Evolutionary conservation across 2,888 invertebrate genomes (phyloP), one percentile per base, ranked within the genome.

Genomic region (Microdon myrmicae): DNA sequence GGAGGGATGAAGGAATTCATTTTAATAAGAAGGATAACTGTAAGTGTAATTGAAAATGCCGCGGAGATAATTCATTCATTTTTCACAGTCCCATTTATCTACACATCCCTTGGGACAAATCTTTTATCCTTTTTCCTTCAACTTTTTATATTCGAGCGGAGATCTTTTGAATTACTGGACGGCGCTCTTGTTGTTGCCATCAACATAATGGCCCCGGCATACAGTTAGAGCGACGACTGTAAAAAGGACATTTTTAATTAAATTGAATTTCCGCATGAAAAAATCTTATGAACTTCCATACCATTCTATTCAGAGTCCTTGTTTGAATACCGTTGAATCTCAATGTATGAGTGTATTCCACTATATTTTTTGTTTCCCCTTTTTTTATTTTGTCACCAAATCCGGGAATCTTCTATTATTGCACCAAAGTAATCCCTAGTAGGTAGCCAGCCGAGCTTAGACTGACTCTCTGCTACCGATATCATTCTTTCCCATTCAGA

Each of bases 211-310:
- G 29, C 37, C 31, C 28, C 20, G 48, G 38, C 26, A 55, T 25
- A 17, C 41, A 25, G 7, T 28, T 38, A 23, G 8, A 8, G 19
- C 1, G 19, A 8, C 41, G 39, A 49, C 61, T 61, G 39, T 55
- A 55, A 41, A 23, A 60, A 28, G 74, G 73, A 73, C 74, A 75
- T 74, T 74, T 75, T 74, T 74, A 74, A 74, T 74, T 74, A 75
- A 75, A 74, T 73, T 74, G 74, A 70, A 74, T 74, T 74, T 75
- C 72, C 72, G 74, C 74, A 71, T 73, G 72, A 54, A 64, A 45
- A 64, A 64, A 41, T 56, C 51, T 49, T 56, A 41, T 51, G 51
- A 64, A 56, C 45, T 47, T 41, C 6, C 17, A 23, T 19, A 13
- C 20, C 25, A 14, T 9, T n/a, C 9, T 25, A 19, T 25, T 41